Base-by-base conservation (phyloP, 1,140 invertebrate genomes). In the Nasonia giraulti region DNA sequence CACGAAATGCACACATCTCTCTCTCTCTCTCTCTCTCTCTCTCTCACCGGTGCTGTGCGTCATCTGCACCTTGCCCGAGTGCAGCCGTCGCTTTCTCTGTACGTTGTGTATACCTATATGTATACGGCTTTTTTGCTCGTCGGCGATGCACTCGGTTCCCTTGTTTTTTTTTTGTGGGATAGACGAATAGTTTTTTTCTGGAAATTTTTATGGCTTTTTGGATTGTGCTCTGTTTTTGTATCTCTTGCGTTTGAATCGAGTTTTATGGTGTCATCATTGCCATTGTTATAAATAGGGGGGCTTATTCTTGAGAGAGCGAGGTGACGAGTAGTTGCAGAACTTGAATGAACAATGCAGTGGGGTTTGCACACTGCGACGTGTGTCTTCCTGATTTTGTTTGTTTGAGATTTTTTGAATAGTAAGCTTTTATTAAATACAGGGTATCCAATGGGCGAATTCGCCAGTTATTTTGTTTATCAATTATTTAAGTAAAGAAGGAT, bases 41-140 rank as follows among this genome's bases (percentile, higher is more conserved):
- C 71, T 62, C 80, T 37, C 50, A 27, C 12, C 31, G 12, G 14
- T 73, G 47, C 55, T 20, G 6, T n/a, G 77, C 78, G 55, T 84
- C 83, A 84, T 84, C 83, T 80, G 83, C 83, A 84, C 83, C 83
- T 84, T 80, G 78, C 83, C 69, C 31, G 80, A 84, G 73, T 84
- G 66, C 66, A 83, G 69, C 44, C 27, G 7, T 8, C 69, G 47
- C 71, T 55, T 44, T 62, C 47, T 47, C 50, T 62, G 31, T 8
- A 17, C n/a, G 76, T 50, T 2, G 4, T 44, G 37, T 62, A 62
- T 62, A 62, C 55, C 55, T 62, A n/a, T 62, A n/a, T 62, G 20
- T 20, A 62, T 62, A 62, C 10, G 10, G n/a, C 40, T 20, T 84
- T 84, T 68, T 79, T 71, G 12, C 55, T 76, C 76, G 37, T 10